These are phyloP conservation scores for Cosmopolites sordidus DNA, from an alignment of 2,888 invertebrate species.

Conservation along the genomic window DNA sequence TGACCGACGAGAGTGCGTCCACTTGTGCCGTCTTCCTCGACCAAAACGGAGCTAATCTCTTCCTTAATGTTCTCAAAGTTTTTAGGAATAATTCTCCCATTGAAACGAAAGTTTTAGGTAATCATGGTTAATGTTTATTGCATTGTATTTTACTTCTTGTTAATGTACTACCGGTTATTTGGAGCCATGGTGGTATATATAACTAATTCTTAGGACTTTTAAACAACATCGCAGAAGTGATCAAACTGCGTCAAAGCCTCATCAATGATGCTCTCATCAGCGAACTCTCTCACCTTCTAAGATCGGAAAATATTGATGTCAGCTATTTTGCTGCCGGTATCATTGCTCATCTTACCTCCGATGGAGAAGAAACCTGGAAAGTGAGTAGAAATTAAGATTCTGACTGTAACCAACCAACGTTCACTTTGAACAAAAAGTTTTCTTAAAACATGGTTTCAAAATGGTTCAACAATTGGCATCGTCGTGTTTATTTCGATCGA, in stretches of 20 bases:
- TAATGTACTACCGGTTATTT: too few relatives aligned
- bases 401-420: too few relatives aligned
- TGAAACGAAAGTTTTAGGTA: constrained; percentile 63
- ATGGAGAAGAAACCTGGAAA: constrained; percentile 54
- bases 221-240: constrained; percentile 74
- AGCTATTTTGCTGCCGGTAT: constrained; percentile 72
- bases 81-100: constrained; percentile 61
- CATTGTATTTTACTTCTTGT: too few relatives aligned
- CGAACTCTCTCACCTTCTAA: constrained; percentile 38
- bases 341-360: constrained; percentile 64
- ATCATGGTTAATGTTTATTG: background rate
- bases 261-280: constrained; percentile 37
- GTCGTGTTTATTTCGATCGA: too few relatives aligned
- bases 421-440: too few relatives aligned
- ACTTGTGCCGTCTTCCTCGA: constrained; percentile 66
- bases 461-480: too few relatives aligned
- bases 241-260: constrained; percentile 39
- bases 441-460: too few relatives aligned
- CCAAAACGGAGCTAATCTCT: constrained; percentile 63
- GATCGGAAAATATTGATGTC: constrained; percentile 62
- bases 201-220: constrained; percentile 50
- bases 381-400: too few relatives aligned
- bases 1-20: constrained; percentile 70
- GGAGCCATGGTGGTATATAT: too few relatives aligned
- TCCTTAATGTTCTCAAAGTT: constrained; percentile 60